Conservation (phyloP, 2,888 invertebrate genomes). For the Anodontia alba region DNA sequence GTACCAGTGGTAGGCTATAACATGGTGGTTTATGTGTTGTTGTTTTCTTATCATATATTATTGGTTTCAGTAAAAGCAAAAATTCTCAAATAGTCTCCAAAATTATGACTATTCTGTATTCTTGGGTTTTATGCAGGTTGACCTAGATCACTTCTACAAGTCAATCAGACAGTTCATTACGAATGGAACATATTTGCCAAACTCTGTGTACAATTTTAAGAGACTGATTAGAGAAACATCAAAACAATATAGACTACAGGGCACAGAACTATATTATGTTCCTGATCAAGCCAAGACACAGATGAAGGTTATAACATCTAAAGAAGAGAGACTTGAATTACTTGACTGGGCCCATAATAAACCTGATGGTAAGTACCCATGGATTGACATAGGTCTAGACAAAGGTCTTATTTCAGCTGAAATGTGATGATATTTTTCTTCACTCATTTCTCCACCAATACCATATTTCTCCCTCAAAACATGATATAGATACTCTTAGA, state of each 20-base stretch:
- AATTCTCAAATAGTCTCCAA: too few species aligned
- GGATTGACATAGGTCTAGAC: too few species aligned
- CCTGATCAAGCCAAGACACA: constrained; percentile 38
- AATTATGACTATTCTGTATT: too few species aligned
- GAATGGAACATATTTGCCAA: constrained; percentile 59
- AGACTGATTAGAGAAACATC: constrained; percentile 63
- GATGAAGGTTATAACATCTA: constrained; percentile 56
- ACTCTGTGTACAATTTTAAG: constrained; percentile 62
- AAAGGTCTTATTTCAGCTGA: neutral
- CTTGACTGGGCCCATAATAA: constrained; percentile 62
- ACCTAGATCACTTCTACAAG: constrained; percentile 51
- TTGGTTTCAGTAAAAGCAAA: too few species aligned
- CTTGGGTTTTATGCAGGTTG: constrained; percentile 56
- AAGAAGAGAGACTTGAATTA: constrained; percentile 63
- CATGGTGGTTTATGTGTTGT: too few species aligned
- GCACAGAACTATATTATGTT: constrained; percentile 60
- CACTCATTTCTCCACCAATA: too few species aligned
- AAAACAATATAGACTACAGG: constrained; percentile 58
- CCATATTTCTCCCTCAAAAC: too few species aligned
- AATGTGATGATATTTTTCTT: neutral
- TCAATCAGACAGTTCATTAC: constrained; percentile 59
- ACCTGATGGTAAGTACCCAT: constrained; percentile 57
- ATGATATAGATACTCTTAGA: too few species aligned
- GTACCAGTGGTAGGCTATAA: too few species aligned
- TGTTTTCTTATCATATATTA: too few species aligned